Evolutionary conservation across 2,888 invertebrate species (phyloP), one percentile per base, ranked within the genome.

Genomic region (Phaedon cochleariae): DNA sequence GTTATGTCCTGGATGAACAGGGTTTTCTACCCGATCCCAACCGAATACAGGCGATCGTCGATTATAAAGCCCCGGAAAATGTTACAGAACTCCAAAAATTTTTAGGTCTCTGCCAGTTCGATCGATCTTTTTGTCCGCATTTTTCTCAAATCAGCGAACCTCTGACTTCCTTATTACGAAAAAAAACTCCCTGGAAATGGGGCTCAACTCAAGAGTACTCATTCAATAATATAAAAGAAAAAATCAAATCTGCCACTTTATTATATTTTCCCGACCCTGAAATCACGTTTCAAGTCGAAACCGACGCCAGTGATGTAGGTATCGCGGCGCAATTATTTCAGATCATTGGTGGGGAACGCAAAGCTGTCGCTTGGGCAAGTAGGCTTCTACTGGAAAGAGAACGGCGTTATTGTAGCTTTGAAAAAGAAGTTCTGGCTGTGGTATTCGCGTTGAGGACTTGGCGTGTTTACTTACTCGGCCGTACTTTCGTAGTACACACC

Each of bases 391-490:
- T 49, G n/a, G 55, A 54, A 3, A 52, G 69, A 6, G 71, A 73
- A 49, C 37, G 31, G 1, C 34, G 58, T 5, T 64, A 64, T 52
- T 26, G 51, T 21, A 41, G 46, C 0, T 48, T 31, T 18, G 65
- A 37, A 74, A 77, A 31, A 37, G 74, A 77, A 29, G 58, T 77
- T 6, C 72, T 73, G 9, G 73, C 74, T 0, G 62, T 76, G 6
- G 69, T 77, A 0, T 75, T 68, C 45, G 62, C 72, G n/a, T n/a
- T 75, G 75, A 57, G 72, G 74, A 17, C 69, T 70, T n/a, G n/a
- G n/a, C n/a, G n/a, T n/a, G n/a, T n/a, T 0, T 77, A 77, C 64
- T 53, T 77, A 0, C 29, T 70, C 5, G 73, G 72, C 1, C 49
- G 22, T 7, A 7, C 29, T 20, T 70, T 79, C 29, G 54, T 69